A percentile compares a stretch with the other conserved stretches of the same genome.
These are phyloP conservation scores for Dynastes hyllus DNA, from an alignment of 2,888 invertebrate genomes.

Conservation along the genomic window DNA sequence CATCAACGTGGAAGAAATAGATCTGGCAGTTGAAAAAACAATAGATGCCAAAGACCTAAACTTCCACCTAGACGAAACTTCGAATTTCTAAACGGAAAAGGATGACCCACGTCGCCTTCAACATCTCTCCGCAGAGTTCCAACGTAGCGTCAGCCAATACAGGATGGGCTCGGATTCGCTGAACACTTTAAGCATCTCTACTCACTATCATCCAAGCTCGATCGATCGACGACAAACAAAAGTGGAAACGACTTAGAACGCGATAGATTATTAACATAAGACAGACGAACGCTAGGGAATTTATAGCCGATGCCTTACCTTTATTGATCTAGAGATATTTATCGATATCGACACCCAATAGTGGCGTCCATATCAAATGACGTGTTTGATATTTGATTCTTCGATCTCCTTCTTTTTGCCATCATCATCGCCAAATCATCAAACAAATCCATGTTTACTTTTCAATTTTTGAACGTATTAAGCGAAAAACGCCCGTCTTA, in stretches of 20 bases:
- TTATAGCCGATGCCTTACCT: slow-evolving; percentile 56
- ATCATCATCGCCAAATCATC: background rate
- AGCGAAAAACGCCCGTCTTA: background rate
- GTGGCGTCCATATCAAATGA: slow-evolving; percentile 42
- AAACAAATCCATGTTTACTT: background rate
- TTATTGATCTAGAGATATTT: slow-evolving; percentile 53
- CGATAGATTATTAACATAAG: slow-evolving; percentile 42
- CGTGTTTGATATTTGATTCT: slow-evolving; percentile 33
- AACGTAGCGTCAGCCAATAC: background rate
- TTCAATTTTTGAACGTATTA: background rate
- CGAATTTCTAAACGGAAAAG: slow-evolving; percentile 25
- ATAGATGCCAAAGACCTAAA: slow-evolving; percentile 59
- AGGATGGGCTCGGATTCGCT: no score
- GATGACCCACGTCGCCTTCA: background rate
- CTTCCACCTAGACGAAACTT: slow-evolving; percentile 57
- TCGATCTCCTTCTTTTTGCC: slow-evolving; percentile 10
- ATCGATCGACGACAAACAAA: background rate
- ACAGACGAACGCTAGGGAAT: slow-evolving; percentile 41
- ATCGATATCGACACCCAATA: slow-evolving; percentile 59
- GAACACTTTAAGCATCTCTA: background rate
- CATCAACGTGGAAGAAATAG: slow-evolving; percentile 64
- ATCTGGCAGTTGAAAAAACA: slow-evolving; percentile 60
- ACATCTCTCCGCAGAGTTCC: background rate
- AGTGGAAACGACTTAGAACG: slow-evolving; percentile 30
- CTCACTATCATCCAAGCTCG: background rate